Evolutionary conservation across 2,797 vertebrate species (phyloP).

Genomic region (Anabacerthia variegaticeps): DNA sequence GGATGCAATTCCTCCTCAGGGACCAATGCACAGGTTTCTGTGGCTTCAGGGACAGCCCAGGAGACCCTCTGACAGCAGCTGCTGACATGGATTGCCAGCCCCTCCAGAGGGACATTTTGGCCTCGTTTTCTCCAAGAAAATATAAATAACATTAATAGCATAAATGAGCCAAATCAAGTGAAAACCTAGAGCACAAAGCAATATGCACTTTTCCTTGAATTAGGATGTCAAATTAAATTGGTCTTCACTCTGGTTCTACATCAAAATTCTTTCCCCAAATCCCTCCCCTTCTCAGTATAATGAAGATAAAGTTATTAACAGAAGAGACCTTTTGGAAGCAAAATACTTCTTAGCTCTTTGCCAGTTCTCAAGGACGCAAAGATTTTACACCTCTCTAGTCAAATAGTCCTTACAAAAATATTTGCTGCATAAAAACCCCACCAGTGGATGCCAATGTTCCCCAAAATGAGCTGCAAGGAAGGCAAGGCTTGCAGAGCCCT

Average conservation of each 20-base stretch:
- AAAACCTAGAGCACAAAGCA: background rate
- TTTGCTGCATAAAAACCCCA: background rate
- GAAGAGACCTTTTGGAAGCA: background rate
- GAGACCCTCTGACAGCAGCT: background rate
- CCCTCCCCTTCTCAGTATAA: background rate
- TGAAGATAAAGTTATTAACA: background rate
- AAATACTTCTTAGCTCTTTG: background rate
- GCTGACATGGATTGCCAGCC: background rate
- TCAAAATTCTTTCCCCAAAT: background rate
- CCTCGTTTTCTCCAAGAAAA: background rate
- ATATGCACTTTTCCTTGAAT: background rate
- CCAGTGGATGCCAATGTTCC: background rate
- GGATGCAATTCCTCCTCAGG: background rate
- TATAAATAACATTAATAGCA: background rate
- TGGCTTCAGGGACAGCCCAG: background rate
- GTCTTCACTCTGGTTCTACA: background rate
- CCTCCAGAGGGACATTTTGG: background rate
- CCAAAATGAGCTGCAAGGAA: background rate
- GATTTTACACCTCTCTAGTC: background rate
- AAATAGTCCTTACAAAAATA: background rate
- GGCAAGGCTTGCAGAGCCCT: background rate
- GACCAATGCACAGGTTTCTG: background rate
- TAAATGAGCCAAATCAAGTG: background rate
- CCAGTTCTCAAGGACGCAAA: background rate
- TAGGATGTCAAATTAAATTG: background rate